Percentiles rank a stretch among this genome's conserved stretches.
Evolutionary conservation across 2,113 vertebrate species (phyloP).

Genomic region (Orthonyx spaldingii): DNA sequence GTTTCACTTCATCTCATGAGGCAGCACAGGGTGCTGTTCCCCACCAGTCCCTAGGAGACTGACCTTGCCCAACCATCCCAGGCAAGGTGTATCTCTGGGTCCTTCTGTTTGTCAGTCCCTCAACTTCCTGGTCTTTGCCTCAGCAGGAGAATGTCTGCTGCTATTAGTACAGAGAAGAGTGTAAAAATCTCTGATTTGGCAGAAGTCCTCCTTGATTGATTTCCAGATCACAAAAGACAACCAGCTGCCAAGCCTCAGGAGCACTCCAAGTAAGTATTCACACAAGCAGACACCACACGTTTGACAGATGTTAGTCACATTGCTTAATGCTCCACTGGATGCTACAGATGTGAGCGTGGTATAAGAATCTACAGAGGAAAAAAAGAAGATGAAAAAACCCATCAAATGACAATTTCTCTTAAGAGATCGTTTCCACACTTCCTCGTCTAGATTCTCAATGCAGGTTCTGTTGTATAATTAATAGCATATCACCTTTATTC

Average conservation of each 20-base stretch:
- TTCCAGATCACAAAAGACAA: conserved; percentile 53
- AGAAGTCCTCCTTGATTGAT: conserved; percentile 42
- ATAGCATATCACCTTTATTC: conserved; percentile 39
- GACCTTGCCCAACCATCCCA: neutral
- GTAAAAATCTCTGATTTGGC: conserved; percentile 25
- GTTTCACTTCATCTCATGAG: neutral
- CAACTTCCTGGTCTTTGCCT: neutral
- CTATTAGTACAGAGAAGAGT: neutral
- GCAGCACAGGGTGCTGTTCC: neutral
- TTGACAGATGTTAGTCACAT: conserved; percentile 57
- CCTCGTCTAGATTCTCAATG: neutral
- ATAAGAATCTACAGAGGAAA: conserved; percentile 7
- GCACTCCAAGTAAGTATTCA: conserved; percentile 29
- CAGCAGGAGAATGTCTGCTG: neutral
- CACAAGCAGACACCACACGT: conserved; percentile 23
- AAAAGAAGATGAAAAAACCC: neutral
- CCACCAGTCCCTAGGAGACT: neutral
- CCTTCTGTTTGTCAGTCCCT: neutral
- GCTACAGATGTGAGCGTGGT: neutral
- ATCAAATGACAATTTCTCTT: conserved; percentile 10
- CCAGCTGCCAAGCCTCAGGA: conserved; percentile 49
- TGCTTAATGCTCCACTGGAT: conserved; percentile 43
- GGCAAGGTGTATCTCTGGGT: rapidly evolving
- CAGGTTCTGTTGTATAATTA: conserved; percentile 53
- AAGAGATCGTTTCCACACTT: neutral